Evolutionary conservation across 2,888 invertebrate species (phyloP), one percentile per base, ranked within the genome.

Genomic region (Spilarctia lutea): DNA sequence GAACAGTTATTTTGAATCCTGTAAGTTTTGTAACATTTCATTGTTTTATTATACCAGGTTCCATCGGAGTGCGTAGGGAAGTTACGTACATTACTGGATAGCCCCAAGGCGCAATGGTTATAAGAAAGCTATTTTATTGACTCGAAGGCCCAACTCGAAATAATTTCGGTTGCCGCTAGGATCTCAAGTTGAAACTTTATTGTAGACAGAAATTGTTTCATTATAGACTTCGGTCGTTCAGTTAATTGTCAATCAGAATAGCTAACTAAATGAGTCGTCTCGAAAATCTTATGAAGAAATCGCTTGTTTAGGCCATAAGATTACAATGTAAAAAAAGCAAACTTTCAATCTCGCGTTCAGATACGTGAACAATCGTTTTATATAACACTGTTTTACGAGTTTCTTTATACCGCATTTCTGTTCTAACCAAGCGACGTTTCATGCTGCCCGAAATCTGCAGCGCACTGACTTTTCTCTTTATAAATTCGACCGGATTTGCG

Each of bases 351-450:
- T 91, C 90, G 89, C 91, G 93, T 92, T 94, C 93, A 93, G 91
- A 86, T 91, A 90, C 91, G 91, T 91, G 92, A 93, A 93, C 92
- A 91, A 93, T 92, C 91, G 91, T 92, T 93, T 91, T 90, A 89
- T 90, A 89, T 92, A 91, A 92, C 92, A 87, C 86, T 85, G 83
- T 86, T 92, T 91, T 91, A 92, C 91, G 91, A 91, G 88, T 79
- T 87, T 82, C 86, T 88, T 84, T 85, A 79, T 81, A 89, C 88
- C 87, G 82, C 87, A 87, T 89, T 88, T 85, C 86, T 82, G 81
- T 86, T 83, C 85, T 84, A 86, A 86, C 85, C 85, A 85, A 82
- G 86, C 88, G 88, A 87, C 88, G 85, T 88, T 91, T 90, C 86
- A 88, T 88, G 86, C 87, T 81, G 85, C 85, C 87, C 87, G 88